A percentile compares a stretch with the other conserved stretches of the same genome.
Conservation (phyloP, 1,140 invertebrate species). For the Drepana arcuata region DNA sequence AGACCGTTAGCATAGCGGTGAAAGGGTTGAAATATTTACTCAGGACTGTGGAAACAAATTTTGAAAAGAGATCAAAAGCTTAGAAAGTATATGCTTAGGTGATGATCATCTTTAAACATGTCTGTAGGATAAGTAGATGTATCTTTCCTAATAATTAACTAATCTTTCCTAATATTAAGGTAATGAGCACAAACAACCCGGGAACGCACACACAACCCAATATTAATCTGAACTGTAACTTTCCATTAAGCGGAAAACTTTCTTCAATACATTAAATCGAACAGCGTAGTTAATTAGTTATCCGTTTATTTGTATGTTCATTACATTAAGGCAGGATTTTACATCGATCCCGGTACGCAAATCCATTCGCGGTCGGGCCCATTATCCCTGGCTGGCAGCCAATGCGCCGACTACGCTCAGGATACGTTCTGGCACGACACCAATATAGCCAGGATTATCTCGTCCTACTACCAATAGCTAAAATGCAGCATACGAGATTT, state of each 20-base stretch:
- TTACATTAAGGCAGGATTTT: too few species aligned
- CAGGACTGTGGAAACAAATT: conserved; percentile 12
- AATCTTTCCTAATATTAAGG: too few species aligned
- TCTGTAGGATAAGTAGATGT: too few species aligned
- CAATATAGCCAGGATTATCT: conserved; percentile 32
- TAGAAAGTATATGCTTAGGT: too few species aligned
- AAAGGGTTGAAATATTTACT: conserved; percentile 24
- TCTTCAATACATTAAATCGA: too few species aligned
- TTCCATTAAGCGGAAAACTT: too few species aligned
- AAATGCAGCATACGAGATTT: conserved; percentile 17
- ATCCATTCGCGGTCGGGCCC: conserved; percentile 21
- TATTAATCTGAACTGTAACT: too few species aligned
- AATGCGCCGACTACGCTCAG: conserved; percentile 16
- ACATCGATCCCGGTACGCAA: conserved; percentile 17
- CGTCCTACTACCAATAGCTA: conserved; percentile 18
- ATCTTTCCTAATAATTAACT: too few species aligned
- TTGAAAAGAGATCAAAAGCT: conserved; percentile 14
- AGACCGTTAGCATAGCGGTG: conserved; percentile 11
- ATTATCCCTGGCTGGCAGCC: conserved; percentile 28
- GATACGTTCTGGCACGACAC: conserved; percentile 29
- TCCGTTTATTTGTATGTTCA: too few species aligned
- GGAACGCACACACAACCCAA: too few species aligned
- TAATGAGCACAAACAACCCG: too few species aligned
- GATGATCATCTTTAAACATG: conserved; percentile 6
- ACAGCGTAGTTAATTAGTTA: too few species aligned